Percentiles rank a stretch among this genome's conserved stretches.
Conservation (phyloP, 2,113 vertebrate species). For the Tichodroma muraria region DNA sequence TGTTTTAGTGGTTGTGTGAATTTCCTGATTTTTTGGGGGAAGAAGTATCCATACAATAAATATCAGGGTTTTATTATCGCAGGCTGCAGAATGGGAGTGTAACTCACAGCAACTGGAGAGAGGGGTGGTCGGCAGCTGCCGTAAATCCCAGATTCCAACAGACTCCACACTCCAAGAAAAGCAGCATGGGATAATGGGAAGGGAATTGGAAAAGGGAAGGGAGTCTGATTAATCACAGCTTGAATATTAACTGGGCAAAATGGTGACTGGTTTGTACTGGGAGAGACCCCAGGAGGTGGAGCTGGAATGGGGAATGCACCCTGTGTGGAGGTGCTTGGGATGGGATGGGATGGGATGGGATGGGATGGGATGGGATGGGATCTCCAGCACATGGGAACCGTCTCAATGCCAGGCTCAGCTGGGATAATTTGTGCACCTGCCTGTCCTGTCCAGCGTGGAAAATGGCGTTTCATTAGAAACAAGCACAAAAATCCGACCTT, state of each 20-base stretch:
- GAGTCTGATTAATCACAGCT: neutral
- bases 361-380: neutral
- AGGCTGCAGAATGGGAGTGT: neutral
- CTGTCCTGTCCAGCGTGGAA: accelerated
- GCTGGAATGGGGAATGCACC: accelerated
- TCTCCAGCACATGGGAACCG: neutral
- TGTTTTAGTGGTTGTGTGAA: neutral
- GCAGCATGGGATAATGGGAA: neutral
- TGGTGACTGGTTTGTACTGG: neutral
- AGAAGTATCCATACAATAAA: slow-evolving; percentile 1
- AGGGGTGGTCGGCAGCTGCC: neutral
- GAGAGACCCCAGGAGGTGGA: neutral
- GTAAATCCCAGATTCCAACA: slow-evolving; percentile 11
- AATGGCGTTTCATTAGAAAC: neutral
- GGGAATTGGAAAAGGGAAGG: neutral
- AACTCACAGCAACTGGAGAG: neutral
- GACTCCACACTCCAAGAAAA: neutral
- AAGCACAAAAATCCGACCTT: accelerated
- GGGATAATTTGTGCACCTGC: neutral
- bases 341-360: neutral
- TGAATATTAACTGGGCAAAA: neutral
- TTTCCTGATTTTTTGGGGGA: neutral
- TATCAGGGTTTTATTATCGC: neutral
- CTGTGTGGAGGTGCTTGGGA: no score
- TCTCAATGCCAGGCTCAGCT: neutral